phyloP scores from a whole-genome alignment of 2,797 vertebrate genomes.

The Amblyopsis hoosieri region DNA sequence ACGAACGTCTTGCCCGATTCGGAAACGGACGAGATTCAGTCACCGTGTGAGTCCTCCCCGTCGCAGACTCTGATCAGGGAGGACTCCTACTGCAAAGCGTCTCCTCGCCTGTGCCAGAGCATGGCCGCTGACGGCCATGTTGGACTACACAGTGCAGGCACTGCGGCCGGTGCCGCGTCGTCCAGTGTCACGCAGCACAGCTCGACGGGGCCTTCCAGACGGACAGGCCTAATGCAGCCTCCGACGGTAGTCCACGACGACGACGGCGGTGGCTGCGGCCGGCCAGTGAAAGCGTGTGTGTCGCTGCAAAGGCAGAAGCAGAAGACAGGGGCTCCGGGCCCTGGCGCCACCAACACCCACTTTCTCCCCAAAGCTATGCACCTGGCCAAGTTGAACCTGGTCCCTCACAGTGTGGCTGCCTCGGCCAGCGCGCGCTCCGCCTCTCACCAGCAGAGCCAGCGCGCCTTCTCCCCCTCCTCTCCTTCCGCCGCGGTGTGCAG shows the following conservation, averaged over 20 bases:
- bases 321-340: slow-evolving; percentile 51
- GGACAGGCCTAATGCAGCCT: slow-evolving; percentile 32
- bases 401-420: slow-evolving; percentile 93
- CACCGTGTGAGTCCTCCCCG: slow-evolving; percentile 86
- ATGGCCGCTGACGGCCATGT: slow-evolving; percentile 47
- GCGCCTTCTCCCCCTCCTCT: slow-evolving; percentile 76
- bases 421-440: slow-evolving; percentile 86
- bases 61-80: slow-evolving; percentile 78
- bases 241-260: slow-evolving; percentile 62
- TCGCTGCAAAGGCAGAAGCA: slow-evolving; percentile 68
- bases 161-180: slow-evolving; percentile 29
- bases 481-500: slow-evolving; percentile 78
- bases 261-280: slow-evolving; percentile 8
- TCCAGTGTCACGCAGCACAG: slow-evolving; percentile 59
- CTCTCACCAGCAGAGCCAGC: slow-evolving; percentile 74
- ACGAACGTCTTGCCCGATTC: slow-evolving; percentile 92
- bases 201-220: slow-evolving; percentile 58
- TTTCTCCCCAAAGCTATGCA: slow-evolving; percentile 95
- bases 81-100: slow-evolving; percentile 74
- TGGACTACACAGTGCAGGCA: slow-evolving; percentile 58
- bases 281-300: slow-evolving; percentile 59
- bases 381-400: slow-evolving; percentile 95
- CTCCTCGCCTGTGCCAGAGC: slow-evolving; percentile 61
- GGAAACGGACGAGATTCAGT: slow-evolving; percentile 86
- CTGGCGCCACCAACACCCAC: slow-evolving; percentile 60